Conservation (phyloP, 1,140 invertebrate species). For the Gryon sp. region DNA sequence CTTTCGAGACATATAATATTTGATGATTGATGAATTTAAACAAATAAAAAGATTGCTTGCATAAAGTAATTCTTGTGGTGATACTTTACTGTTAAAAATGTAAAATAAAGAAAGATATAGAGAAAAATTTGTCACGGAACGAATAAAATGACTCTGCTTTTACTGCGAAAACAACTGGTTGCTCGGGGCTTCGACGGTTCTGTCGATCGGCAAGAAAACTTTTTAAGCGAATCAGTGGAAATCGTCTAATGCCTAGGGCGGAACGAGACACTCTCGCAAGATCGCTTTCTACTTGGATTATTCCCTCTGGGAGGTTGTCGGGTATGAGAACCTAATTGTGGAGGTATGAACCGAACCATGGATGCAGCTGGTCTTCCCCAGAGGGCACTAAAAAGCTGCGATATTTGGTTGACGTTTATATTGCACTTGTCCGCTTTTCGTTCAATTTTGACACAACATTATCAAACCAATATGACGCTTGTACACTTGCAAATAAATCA, state of each 20-base stretch:
- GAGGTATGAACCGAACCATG: slow-evolving; percentile 59
- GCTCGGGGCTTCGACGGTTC: background rate
- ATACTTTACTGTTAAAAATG: too few relatives aligned
- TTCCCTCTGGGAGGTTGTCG: slow-evolving; percentile 57
- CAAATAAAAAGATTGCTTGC: too few relatives aligned
- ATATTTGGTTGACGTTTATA: slow-evolving; percentile 60
- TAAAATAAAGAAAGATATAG: too few relatives aligned
- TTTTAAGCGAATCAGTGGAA: slow-evolving; percentile 47
- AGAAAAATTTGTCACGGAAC: background rate
- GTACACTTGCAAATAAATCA: background rate
- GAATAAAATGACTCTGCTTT: too few relatives aligned
- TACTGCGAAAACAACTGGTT: too few relatives aligned
- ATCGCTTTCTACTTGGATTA: slow-evolving; percentile 62
- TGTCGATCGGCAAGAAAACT: slow-evolving; percentile 38
- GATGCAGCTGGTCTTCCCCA: slow-evolving; percentile 62
- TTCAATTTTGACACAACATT: slow-evolving; percentile 25
- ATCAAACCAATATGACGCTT: background rate
- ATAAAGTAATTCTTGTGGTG: too few relatives aligned
- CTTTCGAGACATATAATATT: too few relatives aligned
- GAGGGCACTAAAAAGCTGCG: slow-evolving; percentile 62
- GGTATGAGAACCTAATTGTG: slow-evolving; percentile 59
- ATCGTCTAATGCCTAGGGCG: slow-evolving; percentile 57
- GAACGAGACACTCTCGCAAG: slow-evolving; percentile 51
- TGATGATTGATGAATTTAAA: too few relatives aligned
- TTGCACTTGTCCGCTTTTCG: slow-evolving; percentile 30